These are phyloP conservation scores for Tachystola acroxantha DNA, from an alignment of 2,888 invertebrate genomes.

Conservation along the genomic window DNA sequence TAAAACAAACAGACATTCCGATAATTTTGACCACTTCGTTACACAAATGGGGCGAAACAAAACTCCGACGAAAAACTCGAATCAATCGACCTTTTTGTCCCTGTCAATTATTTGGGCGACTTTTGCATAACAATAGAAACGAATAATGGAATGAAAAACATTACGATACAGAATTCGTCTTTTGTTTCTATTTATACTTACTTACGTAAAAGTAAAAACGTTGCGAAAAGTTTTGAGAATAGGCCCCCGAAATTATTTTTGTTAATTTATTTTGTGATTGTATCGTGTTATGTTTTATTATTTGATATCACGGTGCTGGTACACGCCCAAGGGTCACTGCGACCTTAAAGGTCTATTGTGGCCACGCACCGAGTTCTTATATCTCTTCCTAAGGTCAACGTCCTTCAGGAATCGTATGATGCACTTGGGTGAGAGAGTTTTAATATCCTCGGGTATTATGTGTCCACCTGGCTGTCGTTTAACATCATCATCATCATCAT, in stretches of 20 bases:
- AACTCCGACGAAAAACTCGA: slow-evolving; percentile 15
- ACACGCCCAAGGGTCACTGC: no score
- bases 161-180: slow-evolving; percentile 7
- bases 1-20: no score
- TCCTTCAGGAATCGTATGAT: no score
- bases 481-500: no score
- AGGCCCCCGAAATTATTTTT: neutral
- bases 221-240: neutral
- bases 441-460: no score
- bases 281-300: no score
- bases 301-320: no score
- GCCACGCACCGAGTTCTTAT: no score
- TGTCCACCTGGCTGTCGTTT: no score
- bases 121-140: slow-evolving; percentile 26
- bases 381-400: no score
- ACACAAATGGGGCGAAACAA: neutral
- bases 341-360: no score
- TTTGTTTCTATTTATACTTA: slow-evolving; percentile 12
- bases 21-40: neutral
- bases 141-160: slow-evolving; percentile 18
- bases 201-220: slow-evolving; percentile 12
- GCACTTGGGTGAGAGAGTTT: no score
- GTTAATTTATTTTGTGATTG: neutral
- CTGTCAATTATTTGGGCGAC: slow-evolving; percentile 1
- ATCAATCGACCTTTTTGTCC: slow-evolving; percentile 15